Evolutionary conservation across 2,113 vertebrate species (phyloP), one percentile per base, ranked within the genome.

Genomic region (Notarius lentiginosus): DNA sequence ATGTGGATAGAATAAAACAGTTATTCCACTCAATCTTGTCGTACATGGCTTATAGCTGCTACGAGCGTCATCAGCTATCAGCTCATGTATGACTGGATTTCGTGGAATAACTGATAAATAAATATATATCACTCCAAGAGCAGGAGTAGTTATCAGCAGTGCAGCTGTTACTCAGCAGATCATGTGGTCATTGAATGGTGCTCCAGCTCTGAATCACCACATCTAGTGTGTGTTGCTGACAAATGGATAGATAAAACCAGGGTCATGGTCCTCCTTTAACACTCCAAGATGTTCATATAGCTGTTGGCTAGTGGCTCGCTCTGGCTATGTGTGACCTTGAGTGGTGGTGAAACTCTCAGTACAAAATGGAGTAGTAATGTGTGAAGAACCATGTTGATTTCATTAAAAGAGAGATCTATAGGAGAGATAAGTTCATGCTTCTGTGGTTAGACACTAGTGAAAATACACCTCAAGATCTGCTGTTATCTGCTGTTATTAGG

Each of bases 241-340:
- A 65, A 82, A 88, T 65, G 24, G 53, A 53, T 22, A 63, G 63
- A 83, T 8, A 79, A 79, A 56, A 79, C 12, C 27, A 5, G 77
- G 77, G 77, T 79, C 53, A 34, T 58, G 55, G 27, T 34, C 53
- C 24, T 58, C 24, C 18, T 27, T 79, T 79, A 58, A 58, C 11
- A 18, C 77, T 79, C 8, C 17, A 3, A 79, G 77, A 79, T 9
- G 11, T 14, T 58, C 34, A 79, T 79, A 79, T 79, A 79, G 20
- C 15, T 58, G 53, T 30, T 34, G 27, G 55, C 12, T 30, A 17
- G 24, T 56, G 7, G 51, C 55, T 30, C 7, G 5, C n/a, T 30
- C 53, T 58, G n/a, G n/a, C 17, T n/a, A 79, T 5, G 17, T 79
- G 27, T 60, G 77, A 79, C 77, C 55, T 58, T 79, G 77, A 34